A percentile compares a stretch with the other conserved stretches of the same genome.
phyloP scores from a whole-genome alignment of 2,113 vertebrate species.

The Ochotona princeps region DNA sequence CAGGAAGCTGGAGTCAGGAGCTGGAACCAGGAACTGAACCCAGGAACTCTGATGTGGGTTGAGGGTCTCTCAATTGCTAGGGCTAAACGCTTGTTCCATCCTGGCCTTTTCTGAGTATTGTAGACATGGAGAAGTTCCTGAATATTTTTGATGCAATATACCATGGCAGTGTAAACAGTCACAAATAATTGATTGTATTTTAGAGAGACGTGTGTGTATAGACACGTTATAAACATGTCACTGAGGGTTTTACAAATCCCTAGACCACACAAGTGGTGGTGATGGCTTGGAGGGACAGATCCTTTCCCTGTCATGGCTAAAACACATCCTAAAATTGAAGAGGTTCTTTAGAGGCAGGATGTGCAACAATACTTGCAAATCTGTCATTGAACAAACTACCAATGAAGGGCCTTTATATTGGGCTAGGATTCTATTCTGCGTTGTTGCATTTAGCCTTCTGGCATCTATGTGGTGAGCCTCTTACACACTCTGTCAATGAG shows the following conservation, averaged over 20 bases:
- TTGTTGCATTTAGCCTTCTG: not conserved
- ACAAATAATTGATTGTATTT: not conserved
- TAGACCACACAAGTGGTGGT: not conserved
- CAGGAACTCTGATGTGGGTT: too few species aligned
- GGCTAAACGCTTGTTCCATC: not conserved
- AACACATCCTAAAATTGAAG: conserved; percentile 44
- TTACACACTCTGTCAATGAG: not conserved
- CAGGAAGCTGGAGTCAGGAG: too few species aligned
- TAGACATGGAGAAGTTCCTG: not conserved
- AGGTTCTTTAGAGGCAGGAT: conserved; percentile 56
- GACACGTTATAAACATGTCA: not conserved
- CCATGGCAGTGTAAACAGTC: not conserved
- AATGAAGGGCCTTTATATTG: not conserved
- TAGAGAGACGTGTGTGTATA: not conserved
- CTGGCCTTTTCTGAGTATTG: conserved; percentile 37
- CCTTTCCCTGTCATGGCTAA: conserved; percentile 57
- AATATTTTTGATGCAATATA: not conserved
- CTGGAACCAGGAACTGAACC: too few species aligned
- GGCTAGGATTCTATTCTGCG: not conserved
- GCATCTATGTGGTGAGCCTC: not conserved
- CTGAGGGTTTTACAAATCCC: conserved; percentile 5
- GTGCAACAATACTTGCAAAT: conserved; percentile 10
- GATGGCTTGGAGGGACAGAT: not conserved
- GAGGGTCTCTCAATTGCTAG: too few species aligned
- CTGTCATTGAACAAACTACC: not conserved